Base-by-base conservation (phyloP, 1,140 invertebrate species). In the Anadara kagoshimensis region DNA sequence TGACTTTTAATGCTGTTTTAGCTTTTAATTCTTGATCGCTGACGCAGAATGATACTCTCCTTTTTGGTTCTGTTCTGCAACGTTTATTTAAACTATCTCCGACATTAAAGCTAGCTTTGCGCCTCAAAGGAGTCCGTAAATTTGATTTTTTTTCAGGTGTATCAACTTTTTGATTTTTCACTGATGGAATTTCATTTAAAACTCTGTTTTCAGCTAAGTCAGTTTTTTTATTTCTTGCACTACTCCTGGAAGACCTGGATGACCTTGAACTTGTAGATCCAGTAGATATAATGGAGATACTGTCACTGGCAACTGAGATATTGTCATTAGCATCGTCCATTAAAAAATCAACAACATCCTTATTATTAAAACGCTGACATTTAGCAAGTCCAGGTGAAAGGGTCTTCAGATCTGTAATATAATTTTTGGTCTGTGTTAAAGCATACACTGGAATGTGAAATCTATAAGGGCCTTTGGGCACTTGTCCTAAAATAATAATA, bases 311-410 rank as follows among this genome's bases (percentile, higher is more conserved):
- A 26, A 81, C 47, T 18, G 57, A 44, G 69, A 66, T 67, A 68
- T 57, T 67, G n/a, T 76, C 67, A 56, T 41, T 58, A 49, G 71
- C 77, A 73, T 84, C 82, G 69, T 83, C 64, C 59, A 78, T 71
- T 18, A 86, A 63, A 56, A 81, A 72, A 63, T 76, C 67, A 12
- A 78, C 72, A 1, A 82, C 80, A 75, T 79, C 69, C 57, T 76
- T 56, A 16, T 73, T 70, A 26, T 78, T 82, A 54, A 78, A 65
- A 62, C 63, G 72, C 12, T 43, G 69, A 59, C 73, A 73, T 47
- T 74, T 80, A 47, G 43, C 54, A 54, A 45, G 41, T 7, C 66
- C 66, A 20, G 54, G 56, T 47, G 54, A 56, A 36, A 36, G 29
- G 7, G 57, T 58, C 18, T 44, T n/a, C 10, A 41, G 43, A 22